These are phyloP conservation scores for Crambe crambe DNA, from an alignment of 37 sponge, comb jelly and placozoan genomes.

Conservation along the genomic window DNA sequence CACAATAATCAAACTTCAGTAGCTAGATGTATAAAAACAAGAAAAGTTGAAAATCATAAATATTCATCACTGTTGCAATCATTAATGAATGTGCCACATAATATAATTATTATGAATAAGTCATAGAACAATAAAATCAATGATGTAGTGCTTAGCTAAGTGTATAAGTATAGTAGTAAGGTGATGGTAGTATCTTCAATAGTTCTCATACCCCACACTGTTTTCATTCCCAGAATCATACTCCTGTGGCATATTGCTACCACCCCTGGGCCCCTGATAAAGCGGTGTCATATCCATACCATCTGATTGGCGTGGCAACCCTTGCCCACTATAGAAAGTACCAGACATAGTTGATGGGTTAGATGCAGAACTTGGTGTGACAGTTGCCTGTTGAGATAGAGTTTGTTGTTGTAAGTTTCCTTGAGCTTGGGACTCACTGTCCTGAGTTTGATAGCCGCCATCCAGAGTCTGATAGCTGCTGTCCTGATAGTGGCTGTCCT, in stretches of 20 bases:
- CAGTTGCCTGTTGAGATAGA: background rate
- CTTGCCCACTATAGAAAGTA: background rate
- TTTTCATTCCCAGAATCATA: background rate
- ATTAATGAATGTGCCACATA: conserved; percentile 44
- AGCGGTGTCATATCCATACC: background rate
- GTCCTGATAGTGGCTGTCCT: background rate
- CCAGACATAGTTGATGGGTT: background rate
- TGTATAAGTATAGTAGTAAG: too few relatives aligned
- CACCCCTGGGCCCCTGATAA: background rate
- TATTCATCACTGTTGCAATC: too few relatives aligned
- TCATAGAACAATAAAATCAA: conserved; percentile 44
- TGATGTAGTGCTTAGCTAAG: too few relatives aligned
- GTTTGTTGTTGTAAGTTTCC: background rate
- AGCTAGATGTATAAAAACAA: too few relatives aligned
- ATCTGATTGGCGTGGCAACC: background rate
- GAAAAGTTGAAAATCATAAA: too few relatives aligned
- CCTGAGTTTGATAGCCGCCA: background rate
- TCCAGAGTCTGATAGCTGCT: background rate
- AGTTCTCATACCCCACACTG: background rate
- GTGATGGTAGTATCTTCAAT: too few relatives aligned
- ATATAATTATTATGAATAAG: conserved; percentile 62
- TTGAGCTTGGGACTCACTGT: background rate
- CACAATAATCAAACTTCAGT: too few relatives aligned
- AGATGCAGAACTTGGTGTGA: too few relatives aligned
- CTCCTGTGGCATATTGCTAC: background rate